Evolutionary conservation across 2,113 vertebrate species (phyloP), one percentile per base, ranked within the genome.

Genomic region (Pelodiscus sinensis): DNA sequence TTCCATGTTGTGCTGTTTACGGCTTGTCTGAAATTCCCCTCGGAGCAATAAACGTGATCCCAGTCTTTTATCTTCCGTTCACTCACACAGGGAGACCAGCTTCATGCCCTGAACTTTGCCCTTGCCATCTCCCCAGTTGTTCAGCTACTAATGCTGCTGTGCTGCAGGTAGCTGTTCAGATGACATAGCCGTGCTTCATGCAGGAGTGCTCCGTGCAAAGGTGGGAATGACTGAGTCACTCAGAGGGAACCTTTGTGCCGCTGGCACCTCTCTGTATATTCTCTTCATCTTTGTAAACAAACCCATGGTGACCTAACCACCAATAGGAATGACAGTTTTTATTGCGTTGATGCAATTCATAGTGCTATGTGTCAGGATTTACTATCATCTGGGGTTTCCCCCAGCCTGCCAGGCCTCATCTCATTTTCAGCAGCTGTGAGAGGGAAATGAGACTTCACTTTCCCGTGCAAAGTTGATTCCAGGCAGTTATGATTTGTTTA

Each of bases 261-360:
- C 85, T 78, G 77, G 56, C 56, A 7, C 1, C 58, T 54, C 25
- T 31, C 29, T n/a, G 65, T 51, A 8, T 31, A 12, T 56, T 25
- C 71, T 82, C n/a, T 65, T 91, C 1, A 1, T 35, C 71, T 94
- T 92, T 84, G 82, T 44, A 80, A 25, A 84, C 75, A 4, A 2
- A 85, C 75, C 15, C 82, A 18, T 52, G n/a, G 62, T 71, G 83
- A 85, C n/a, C 80, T 51, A 86, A 68, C 68, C 84, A n/a, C 73
- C 71, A 77, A 31, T 0, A 0, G 84, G 77, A 95, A 79, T 35
- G 86, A 77, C 58, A 62, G 55, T 12, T 77, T 57, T 25, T 62
- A 84, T 88, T 60, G 80, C 44, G 51, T 84, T 89, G 79, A 86
- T 84, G 79, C 56, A 94, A 35, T 56, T 68, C 54, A 62, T 29